phyloP scores from a whole-genome alignment of 1,140 invertebrate species.

The Drosophila bocqueti region DNA sequence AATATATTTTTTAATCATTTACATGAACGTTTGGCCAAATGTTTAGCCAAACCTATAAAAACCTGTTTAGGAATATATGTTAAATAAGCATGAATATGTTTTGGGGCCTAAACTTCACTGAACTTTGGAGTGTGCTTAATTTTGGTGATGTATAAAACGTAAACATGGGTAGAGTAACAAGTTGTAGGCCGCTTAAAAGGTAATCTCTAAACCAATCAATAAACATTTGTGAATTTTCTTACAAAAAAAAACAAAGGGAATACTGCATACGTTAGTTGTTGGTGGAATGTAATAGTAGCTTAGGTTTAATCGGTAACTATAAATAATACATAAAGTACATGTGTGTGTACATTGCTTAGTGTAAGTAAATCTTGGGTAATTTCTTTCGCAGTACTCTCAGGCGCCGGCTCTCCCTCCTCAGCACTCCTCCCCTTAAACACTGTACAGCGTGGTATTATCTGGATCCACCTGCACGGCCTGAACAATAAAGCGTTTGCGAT shows the following conservation, averaged over 20 bases:
- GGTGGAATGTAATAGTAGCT: conserved; percentile 7
- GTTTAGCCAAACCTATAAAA: not conserved
- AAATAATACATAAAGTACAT: conserved; percentile 48
- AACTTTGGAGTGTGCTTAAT: not conserved
- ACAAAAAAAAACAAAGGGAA: not conserved
- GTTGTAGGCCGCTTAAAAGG: not conserved
- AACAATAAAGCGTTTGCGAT: conserved; percentile 79
- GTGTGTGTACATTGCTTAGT: conserved; percentile 16
- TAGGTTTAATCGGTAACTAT: conserved; percentile 42
- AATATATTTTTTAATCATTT: not conserved
- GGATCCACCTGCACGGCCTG: conserved; percentile 75
- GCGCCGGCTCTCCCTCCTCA: conserved; percentile 21
- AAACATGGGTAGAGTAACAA: not conserved
- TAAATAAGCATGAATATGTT: too few relatives aligned
- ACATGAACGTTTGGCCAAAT: not conserved
- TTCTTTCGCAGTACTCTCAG: conserved; percentile 40
- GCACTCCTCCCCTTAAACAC: conserved; percentile 39
- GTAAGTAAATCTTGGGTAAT: conserved; percentile 18
- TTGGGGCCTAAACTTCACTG: not conserved
- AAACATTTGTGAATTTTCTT: not conserved
- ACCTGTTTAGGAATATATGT: not conserved
- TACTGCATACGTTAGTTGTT: not conserved
- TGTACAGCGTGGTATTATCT: conserved; percentile 78
- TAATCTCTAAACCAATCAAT: not conserved
- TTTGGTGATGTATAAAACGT: not conserved